Percentiles rank a stretch among this genome's conserved stretches.
Conservation (phyloP, 2,888 invertebrate genomes). For the Lasioglossum pauxillum region DNA sequence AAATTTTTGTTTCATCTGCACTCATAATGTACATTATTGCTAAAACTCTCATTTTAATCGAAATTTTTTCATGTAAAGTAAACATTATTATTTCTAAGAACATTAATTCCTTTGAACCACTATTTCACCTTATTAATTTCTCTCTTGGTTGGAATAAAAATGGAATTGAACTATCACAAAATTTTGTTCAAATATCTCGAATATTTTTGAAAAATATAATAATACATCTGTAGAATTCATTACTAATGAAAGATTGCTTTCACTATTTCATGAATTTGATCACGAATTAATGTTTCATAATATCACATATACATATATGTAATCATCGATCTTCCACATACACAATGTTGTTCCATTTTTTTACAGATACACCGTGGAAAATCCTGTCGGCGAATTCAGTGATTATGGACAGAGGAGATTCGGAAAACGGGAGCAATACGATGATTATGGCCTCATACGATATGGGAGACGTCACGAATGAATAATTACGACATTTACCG, state of each 20-base stretch:
- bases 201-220: no score
- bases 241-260: neutral
- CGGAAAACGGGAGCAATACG: constrained; percentile 88
- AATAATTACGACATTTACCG: constrained; percentile 18
- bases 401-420: constrained; percentile 88
- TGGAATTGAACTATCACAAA: no score
- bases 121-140: no score
- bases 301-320: neutral
- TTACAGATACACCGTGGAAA: constrained; percentile 68
- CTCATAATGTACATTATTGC: neutral
- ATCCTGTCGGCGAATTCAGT: constrained; percentile 84
- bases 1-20: neutral
- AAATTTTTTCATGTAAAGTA: neutral
- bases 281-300: neutral
- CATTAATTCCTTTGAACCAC: no score
- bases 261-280: neutral
- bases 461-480: constrained; percentile 87
- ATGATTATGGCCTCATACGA: constrained; percentile 91
- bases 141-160: no score
- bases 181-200: no score
- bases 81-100: no score
- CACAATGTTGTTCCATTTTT: no score
- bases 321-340: neutral
- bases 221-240: neutral
- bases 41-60: neutral